Percentiles rank a stretch among this genome's conserved stretches.
Evolutionary conservation across 1,140 invertebrate species (phyloP).

Genomic region (Hylaeus volcanicus): DNA sequence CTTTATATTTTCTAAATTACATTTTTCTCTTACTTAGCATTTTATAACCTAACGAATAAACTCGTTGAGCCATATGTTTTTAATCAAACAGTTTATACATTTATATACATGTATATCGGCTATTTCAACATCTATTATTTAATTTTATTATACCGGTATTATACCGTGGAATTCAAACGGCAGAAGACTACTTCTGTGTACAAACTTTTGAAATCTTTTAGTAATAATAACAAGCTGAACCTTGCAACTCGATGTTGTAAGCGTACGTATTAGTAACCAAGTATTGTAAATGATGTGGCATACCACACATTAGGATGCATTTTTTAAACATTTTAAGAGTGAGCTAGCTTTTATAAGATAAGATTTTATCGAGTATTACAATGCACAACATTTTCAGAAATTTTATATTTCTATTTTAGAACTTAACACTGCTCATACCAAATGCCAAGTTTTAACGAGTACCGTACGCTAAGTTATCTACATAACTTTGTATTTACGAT

Average conservation of each 20-base stretch:
- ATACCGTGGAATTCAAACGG: not conserved
- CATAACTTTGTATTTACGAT: slow-evolving; percentile 56
- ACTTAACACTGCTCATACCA: slow-evolving; percentile 58
- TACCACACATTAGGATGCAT: slow-evolving; percentile 31
- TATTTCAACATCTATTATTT: slow-evolving; percentile 12
- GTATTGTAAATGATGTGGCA: slow-evolving; percentile 33
- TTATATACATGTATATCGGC: not conserved
- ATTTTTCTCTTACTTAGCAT: not conserved
- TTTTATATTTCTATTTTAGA: slow-evolving; percentile 51
- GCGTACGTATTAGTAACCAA: slow-evolving; percentile 34
- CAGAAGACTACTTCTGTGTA: not conserved
- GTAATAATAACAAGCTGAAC: slow-evolving; percentile 4
- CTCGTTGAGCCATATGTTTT: slow-evolving; percentile 10
- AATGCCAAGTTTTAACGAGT: slow-evolving; percentile 49
- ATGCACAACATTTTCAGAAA: slow-evolving; percentile 39
- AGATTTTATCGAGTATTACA: slow-evolving; percentile 61
- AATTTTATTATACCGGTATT: not conserved
- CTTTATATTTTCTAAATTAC: not conserved
- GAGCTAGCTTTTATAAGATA: slow-evolving; percentile 44
- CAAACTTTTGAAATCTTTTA: not conserved
- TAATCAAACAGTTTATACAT: slow-evolving; percentile 22
- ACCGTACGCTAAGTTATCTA: slow-evolving; percentile 37
- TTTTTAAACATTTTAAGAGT: slow-evolving; percentile 26
- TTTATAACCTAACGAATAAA: not conserved
- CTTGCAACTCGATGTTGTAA: slow-evolving; percentile 7